These are phyloP conservation scores for Calidris pugnax DNA, from an alignment of 2,113 vertebrate species.

Conservation along the genomic window DNA sequence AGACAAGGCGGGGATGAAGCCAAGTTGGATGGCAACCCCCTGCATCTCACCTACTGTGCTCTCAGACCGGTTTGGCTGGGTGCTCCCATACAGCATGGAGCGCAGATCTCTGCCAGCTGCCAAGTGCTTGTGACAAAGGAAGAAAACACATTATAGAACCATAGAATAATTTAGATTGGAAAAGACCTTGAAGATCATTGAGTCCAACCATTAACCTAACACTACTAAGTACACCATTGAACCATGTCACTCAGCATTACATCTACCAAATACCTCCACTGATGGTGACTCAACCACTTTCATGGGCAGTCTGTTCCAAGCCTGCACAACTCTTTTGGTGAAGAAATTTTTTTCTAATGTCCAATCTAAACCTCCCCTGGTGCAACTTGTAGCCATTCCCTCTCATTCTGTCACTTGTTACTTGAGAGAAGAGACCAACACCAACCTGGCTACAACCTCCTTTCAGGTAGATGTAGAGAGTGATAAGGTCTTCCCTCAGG, in stretches of 20 bases:
- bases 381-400: neutral
- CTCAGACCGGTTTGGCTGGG: too few relatives aligned
- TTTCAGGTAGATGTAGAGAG: neutral
- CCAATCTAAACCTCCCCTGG: neutral
- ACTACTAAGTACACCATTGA: neutral
- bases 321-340: neutral
- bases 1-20: too few relatives aligned
- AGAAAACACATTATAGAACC: neutral
- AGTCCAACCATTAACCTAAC: neutral
- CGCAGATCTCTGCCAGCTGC: neutral
- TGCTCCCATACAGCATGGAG: too few relatives aligned
- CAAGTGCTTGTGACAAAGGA: neutral
- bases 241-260: too few relatives aligned
- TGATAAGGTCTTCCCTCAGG: neutral
- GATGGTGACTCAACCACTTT: neutral
- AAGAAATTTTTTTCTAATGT: neutral
- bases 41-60: too few relatives aligned
- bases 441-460: neutral
- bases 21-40: too few relatives aligned
- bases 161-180: neutral
- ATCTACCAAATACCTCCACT: neutral
- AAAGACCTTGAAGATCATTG: neutral
- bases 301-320: neutral
- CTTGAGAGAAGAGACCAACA: neutral
- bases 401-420: neutral